Conservation (phyloP, 2,113 vertebrate species). For the Sceloporus tristichus region DNA sequence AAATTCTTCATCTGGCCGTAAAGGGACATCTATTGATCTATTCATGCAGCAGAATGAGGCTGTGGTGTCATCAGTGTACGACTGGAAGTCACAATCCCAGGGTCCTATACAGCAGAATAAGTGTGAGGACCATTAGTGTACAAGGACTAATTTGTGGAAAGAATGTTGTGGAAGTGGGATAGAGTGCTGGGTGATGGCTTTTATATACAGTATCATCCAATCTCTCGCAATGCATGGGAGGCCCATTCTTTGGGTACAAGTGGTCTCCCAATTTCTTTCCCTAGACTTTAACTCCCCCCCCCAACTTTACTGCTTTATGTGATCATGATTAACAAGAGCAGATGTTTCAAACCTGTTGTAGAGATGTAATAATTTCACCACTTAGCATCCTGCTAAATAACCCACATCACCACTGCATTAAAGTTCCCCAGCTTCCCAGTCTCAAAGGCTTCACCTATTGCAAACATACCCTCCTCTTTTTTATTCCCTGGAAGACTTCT, state of each 20-base stretch:
- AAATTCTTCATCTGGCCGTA: too few species aligned
- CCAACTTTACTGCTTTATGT: background rate
- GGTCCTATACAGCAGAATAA: too few species aligned
- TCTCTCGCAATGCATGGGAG: too few species aligned
- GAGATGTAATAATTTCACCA: slow-evolving; percentile 26
- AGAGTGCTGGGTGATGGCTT: background rate
- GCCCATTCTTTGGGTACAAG: background rate
- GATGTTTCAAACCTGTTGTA: background rate
- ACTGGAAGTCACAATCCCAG: too few species aligned
- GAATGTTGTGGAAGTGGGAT: too few species aligned
- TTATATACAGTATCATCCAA: background rate
- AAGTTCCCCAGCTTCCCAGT: background rate
- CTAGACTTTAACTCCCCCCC: background rate
- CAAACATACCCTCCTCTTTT: background rate
- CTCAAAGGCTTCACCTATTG: background rate
- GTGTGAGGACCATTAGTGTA: too few species aligned
- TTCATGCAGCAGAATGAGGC: too few species aligned
- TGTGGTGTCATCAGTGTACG: too few species aligned
- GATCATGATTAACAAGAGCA: background rate
- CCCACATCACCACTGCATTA: background rate
- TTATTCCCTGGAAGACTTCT: slow-evolving; percentile 15
- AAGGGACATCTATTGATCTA: too few species aligned
- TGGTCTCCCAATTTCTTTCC: background rate
- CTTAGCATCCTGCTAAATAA: background rate
- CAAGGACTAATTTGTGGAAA: too few species aligned